Evolutionary conservation across 2,888 invertebrate genomes (phyloP).

Genomic region (Unio delphinus): DNA sequence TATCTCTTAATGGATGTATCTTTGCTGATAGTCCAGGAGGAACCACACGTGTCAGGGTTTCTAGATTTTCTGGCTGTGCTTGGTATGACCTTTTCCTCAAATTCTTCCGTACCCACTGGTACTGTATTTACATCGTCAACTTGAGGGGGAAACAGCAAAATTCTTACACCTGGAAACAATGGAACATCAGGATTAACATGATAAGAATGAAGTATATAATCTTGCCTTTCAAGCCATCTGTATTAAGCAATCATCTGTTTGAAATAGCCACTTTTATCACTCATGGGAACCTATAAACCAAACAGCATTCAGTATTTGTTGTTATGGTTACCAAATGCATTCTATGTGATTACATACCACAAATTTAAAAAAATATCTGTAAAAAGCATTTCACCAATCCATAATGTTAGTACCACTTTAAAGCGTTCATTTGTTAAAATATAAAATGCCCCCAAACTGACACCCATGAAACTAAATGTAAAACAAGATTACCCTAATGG

Average conservation of each 20-base stretch:
- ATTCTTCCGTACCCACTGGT: slow-evolving; percentile 12
- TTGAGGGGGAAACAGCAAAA: slow-evolving; percentile 20
- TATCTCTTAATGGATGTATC: slow-evolving; percentile 20
- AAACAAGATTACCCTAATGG: too few relatives aligned
- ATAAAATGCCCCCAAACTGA: too few relatives aligned
- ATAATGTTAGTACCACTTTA: too few relatives aligned
- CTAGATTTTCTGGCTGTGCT: slow-evolving; percentile 8
- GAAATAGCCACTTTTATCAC: neutral
- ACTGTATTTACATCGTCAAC: slow-evolving; percentile 23
- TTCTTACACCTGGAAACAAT: slow-evolving; percentile 25
- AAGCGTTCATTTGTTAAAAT: too few relatives aligned
- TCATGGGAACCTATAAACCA: too few relatives aligned
- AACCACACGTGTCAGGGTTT: slow-evolving; percentile 16
- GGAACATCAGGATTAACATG: neutral
- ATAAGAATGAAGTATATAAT: neutral
- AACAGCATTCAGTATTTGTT: too few relatives aligned
- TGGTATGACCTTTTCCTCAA: slow-evolving; percentile 18
- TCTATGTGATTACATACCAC: too few relatives aligned
- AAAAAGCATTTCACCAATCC: too few relatives aligned
- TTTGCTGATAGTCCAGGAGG: slow-evolving; percentile 10
- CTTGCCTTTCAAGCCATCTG: too few relatives aligned
- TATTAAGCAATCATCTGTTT: neutral
- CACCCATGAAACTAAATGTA: too few relatives aligned
- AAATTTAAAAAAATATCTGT: too few relatives aligned
- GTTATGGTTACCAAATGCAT: too few relatives aligned